phyloP scores from a whole-genome alignment of 2,797 vertebrate genomes.

The Huso huso region DNA sequence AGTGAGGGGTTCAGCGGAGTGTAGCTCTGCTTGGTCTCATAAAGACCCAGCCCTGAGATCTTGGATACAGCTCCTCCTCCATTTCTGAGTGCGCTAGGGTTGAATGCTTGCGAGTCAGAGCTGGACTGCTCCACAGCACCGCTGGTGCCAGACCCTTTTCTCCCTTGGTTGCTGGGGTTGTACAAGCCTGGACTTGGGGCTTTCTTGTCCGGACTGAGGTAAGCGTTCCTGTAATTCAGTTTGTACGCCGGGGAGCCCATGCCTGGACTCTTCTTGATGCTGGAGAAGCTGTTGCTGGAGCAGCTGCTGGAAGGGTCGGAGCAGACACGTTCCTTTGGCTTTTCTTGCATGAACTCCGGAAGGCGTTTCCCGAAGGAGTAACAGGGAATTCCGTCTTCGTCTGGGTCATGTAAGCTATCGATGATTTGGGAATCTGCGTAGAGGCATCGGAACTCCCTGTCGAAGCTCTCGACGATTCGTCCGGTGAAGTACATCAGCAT shows the following conservation, averaged over 20 bases:
- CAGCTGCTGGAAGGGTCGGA: constrained; percentile 69
- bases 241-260: constrained; percentile 54
- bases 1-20: constrained; percentile 22
- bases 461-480: constrained; percentile 78
- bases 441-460: constrained; percentile 85
- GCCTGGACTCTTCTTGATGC: constrained; percentile 74
- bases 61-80: constrained; percentile 38
- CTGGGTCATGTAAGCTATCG: constrained; percentile 57
- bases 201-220: constrained; percentile 37
- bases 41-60: constrained; percentile 52
- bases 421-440: constrained; percentile 85
- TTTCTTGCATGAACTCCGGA: constrained; percentile 17
- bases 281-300: constrained; percentile 74
- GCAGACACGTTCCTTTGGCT: constrained; percentile 42
- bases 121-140: constrained; percentile 21
- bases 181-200: constrained; percentile 24
- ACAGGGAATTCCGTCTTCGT: constrained; percentile 54
- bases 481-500: constrained; percentile 86
- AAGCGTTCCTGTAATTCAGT: constrained; percentile 41
- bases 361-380: constrained; percentile 34
- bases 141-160: constrained; percentile 31
- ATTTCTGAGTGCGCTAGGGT: constrained; percentile 21
- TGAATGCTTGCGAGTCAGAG: background rate
- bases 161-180: constrained; percentile 9
- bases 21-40: constrained; percentile 44